Conservation (phyloP, 1,140 invertebrate species). For the Scaptomyza montana region DNA sequence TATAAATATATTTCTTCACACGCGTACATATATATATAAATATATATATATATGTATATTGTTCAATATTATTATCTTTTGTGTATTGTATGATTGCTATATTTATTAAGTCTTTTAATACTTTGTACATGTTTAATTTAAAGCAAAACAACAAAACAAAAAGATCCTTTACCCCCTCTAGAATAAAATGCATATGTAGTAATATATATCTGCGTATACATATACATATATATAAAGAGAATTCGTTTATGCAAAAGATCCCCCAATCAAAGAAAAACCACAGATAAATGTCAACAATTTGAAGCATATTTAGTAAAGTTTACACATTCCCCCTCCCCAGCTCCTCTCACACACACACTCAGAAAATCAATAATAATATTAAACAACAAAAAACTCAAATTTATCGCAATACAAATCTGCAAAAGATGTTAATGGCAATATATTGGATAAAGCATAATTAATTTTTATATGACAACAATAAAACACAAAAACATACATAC, state of each 20-base stretch:
- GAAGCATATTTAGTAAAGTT: constrained; percentile 58
- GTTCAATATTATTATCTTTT: constrained; percentile 80
- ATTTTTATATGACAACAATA: constrained; percentile 61
- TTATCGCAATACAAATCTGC: constrained; percentile 26
- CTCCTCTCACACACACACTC: constrained; percentile 22
- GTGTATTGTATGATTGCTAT: constrained; percentile 79
- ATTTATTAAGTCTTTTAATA: constrained; percentile 79
- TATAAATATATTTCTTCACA: constrained; percentile 40
- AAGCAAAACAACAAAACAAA: constrained; percentile 37
- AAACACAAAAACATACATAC: constrained; percentile 29
- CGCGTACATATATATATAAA: constrained; percentile 53
- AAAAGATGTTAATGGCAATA: constrained; percentile 55
- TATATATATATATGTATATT: constrained; percentile 63
- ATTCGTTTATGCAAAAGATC: constrained; percentile 46
- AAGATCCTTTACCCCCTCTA: constrained; percentile 45
- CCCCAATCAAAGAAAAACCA: constrained; percentile 21
- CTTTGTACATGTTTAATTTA: constrained; percentile 81
- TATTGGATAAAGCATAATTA: constrained; percentile 57
- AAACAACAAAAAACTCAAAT: constrained; percentile 34
- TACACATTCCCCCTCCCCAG: constrained; percentile 30
- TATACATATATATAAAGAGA: constrained; percentile 44
- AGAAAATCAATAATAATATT: constrained; percentile 48
- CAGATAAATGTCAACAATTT: constrained; percentile 13
- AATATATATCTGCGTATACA: constrained; percentile 23
- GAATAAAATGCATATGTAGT: constrained; percentile 67